Conservation (phyloP, 2,797 vertebrate species). For the Mionectes olivaceus region DNA sequence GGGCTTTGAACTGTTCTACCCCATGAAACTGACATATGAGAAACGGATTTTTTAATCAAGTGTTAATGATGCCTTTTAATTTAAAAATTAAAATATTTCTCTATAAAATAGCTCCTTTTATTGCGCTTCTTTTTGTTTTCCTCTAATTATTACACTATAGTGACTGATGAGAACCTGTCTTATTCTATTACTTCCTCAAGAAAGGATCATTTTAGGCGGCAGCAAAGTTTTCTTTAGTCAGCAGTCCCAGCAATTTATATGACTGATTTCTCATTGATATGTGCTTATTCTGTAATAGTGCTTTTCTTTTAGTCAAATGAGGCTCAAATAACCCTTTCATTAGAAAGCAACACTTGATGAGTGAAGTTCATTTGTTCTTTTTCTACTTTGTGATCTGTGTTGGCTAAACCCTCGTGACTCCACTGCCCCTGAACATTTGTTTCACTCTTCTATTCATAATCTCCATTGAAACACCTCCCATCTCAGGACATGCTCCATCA, state of each 20-base stretch:
- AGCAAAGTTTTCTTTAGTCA: neutral
- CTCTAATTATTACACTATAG: neutral
- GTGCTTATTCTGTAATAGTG: constrained; percentile 24
- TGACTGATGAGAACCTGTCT: neutral
- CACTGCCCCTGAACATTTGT: neutral
- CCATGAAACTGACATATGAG: neutral
- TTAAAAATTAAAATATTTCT: neutral
- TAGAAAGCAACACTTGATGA: neutral
- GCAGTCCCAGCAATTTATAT: neutral
- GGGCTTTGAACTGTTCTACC: neutral
- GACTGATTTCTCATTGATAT: neutral
- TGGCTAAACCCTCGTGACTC: neutral
- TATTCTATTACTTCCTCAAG: neutral
- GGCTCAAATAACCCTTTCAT: neutral
- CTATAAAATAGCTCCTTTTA: neutral
- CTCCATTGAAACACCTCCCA: neutral
- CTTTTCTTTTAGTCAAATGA: constrained; percentile 39
- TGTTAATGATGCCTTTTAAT: neutral
- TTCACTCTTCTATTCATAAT: neutral
- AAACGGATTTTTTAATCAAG: neutral
- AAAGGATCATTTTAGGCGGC: neutral
- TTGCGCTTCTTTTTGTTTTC: neutral
- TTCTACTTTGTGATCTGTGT: neutral
- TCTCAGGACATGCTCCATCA: neutral
- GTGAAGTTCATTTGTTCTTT: neutral